Evolutionary conservation across 2,113 vertebrate genomes (phyloP).

Genomic region (Forbesichthys agassizii): DNA sequence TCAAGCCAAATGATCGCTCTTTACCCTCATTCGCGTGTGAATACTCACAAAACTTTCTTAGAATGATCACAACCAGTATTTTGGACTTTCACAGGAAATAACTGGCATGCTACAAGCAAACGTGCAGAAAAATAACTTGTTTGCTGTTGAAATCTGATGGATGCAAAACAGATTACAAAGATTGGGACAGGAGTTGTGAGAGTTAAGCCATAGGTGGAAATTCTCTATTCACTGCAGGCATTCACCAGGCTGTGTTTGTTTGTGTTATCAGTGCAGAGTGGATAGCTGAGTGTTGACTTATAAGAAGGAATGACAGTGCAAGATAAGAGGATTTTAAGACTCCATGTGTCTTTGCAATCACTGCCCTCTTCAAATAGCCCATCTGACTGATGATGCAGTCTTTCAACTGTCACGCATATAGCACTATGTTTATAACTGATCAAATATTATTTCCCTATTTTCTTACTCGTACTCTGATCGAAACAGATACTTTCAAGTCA

Average conservation of each 20-base stretch:
- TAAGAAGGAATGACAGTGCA: conserved; percentile 54
- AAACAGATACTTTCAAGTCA: conserved; percentile 22
- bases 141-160: conserved; percentile 49
- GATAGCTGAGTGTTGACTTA: conserved; percentile 61
- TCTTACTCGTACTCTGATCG: conserved; percentile 4
- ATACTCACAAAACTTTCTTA: conserved; percentile 14
- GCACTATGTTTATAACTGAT: conserved; percentile 41
- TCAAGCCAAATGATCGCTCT: conserved; percentile 13
- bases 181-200: conserved; percentile 19
- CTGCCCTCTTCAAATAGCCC: conserved; percentile 38
- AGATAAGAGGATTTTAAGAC: conserved; percentile 63
- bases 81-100: conserved; percentile 47
- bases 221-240: conserved; percentile 37
- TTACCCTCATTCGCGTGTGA: conserved; percentile 25
- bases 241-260: conserved; percentile 43
- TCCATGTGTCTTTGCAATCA: conserved; percentile 49
- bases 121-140: conserved; percentile 30
- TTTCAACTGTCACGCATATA: conserved; percentile 59
- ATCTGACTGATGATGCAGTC: conserved; percentile 36
- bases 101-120: conserved; percentile 2
- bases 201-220: conserved; percentile 8
- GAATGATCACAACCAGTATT: conserved; percentile 50
- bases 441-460: conserved; percentile 23
- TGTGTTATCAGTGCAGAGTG: conserved; percentile 61
- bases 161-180: conserved; percentile 56